Evolutionary conservation across 53 echinoderm and acorn worm genomes (phyloP), one percentile per base, ranked within the genome.

Genomic region (Echinarachnius parma): DNA sequence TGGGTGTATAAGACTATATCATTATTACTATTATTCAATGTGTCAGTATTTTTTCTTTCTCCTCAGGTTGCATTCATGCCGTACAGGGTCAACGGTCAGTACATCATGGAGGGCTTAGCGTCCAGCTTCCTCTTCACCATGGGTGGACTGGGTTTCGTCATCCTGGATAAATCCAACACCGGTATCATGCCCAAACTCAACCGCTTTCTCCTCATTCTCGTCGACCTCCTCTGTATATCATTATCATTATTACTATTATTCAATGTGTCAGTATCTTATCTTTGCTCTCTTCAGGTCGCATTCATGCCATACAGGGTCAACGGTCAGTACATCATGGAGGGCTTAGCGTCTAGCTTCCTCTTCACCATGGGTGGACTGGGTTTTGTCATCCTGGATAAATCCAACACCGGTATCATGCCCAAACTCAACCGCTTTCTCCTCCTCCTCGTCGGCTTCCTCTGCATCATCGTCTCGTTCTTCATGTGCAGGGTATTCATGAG

Each of bases 251-350:
- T n/a, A n/a, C n/a, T n/a, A n/a, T n/a, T n/a, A n/a, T n/a, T n/a
- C n/a, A n/a, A n/a, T n/a, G n/a, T n/a, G n/a, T n/a, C n/a, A n/a
- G n/a, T n/a, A n/a, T n/a, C n/a, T n/a, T n/a, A n/a, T n/a, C n/a
- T n/a, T n/a, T n/a, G n/a, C n/a, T n/a, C n/a, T 1, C 14, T 31
- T 0, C 58, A 96, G 96, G 96, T 96, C 75, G 96, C 96, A 24
- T 96, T 96, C 62, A 91, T 96, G 96, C 96, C 96, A 19, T 96
- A 96, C 83, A 72, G 96, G 76, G 96, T 96, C 27, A 96, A 96
- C 55, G 96, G 96, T 5, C 96, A 96, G 53, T 96, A 96, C 85
- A 96, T 96, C 77, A 96, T 96, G 96, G 96, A 96, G 57, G 96
- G 96, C 1, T 46, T 96, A 23, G 96, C 96, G 3, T 91, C 96